Percentiles rank a stretch among this genome's conserved stretches.
phyloP scores from a whole-genome alignment of 2,797 vertebrate species.

The Onychomys leucogaster region DNA sequence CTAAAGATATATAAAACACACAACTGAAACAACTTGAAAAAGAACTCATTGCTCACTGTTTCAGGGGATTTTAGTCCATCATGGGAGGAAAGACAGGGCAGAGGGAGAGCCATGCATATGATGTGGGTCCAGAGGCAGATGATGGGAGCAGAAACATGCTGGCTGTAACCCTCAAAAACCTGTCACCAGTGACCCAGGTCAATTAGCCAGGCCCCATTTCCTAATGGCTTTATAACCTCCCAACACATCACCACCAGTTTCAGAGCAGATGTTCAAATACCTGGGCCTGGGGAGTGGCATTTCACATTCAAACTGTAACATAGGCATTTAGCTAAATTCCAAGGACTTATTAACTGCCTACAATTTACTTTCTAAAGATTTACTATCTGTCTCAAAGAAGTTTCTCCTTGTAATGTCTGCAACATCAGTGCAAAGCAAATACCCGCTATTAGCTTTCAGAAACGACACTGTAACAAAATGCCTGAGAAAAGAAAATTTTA shows the following conservation, averaged over 20 bases:
- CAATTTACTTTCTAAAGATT: constrained; percentile 18
- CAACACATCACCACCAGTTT: neutral
- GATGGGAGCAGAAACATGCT: neutral
- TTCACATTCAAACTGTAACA: neutral
- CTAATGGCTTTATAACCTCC: neutral
- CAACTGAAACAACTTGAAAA: neutral
- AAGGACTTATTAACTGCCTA: neutral
- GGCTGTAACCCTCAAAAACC: neutral
- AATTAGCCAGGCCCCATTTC: neutral
- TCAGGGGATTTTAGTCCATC: neutral
- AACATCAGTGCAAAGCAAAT: constrained; percentile 16
- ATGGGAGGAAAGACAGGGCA: neutral
- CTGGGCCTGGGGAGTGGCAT: neutral
- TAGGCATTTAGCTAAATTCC: neutral
- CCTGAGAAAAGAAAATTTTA: neutral
- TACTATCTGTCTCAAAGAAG: neutral
- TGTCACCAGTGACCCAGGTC: neutral
- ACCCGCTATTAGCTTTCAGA: neutral
- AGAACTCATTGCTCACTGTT: neutral
- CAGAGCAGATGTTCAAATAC: neutral
- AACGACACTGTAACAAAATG: neutral
- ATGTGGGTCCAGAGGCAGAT: neutral
- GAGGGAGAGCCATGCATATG: neutral
- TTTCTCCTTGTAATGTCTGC: neutral
- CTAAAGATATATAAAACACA: neutral